Conservation (phyloP, 2,888 invertebrate species). For the Caradrina clavipalpis region DNA sequence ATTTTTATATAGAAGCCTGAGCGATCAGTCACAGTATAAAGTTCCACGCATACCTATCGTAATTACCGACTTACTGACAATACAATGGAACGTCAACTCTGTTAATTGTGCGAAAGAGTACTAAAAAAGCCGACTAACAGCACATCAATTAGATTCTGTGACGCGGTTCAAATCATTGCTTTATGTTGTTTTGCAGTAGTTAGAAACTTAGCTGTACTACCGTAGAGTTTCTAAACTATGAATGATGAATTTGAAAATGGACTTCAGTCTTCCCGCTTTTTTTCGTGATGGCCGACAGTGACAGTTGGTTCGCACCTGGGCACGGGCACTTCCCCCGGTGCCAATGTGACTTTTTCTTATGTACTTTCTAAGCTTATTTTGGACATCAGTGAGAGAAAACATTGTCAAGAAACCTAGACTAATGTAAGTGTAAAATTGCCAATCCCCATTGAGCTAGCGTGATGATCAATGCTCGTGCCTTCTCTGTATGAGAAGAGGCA, state of each 20-base stretch:
- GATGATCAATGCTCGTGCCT: no score
- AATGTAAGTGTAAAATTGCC: no score
- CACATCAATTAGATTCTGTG: constrained; percentile 62
- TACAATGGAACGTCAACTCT: constrained; percentile 60
- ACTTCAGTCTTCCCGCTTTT: no score
- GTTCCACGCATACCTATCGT: constrained; percentile 53
- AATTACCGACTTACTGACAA: constrained; percentile 48
- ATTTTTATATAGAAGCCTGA: constrained; percentile 60
- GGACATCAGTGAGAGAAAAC: no score
- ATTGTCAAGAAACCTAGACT: no score
- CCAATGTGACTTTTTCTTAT: no score
- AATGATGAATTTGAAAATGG: neutral
- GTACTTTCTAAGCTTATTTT: no score
- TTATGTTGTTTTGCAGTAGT: constrained; percentile 34
- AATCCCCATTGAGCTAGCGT: no score
- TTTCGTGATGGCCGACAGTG: no score
- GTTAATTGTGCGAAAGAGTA: constrained; percentile 55
- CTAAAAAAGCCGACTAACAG: constrained; percentile 62
- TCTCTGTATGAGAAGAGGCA: no score
- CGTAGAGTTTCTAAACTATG: constrained; percentile 3
- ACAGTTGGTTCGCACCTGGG: no score
- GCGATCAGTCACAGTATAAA: constrained; percentile 37
- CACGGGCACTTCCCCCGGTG: no score
- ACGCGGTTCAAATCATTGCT: constrained; percentile 47
- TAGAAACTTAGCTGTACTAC: neutral